Evolutionary conservation across 2,113 vertebrate genomes (phyloP).

Genomic region (Phycodurus eques): DNA sequence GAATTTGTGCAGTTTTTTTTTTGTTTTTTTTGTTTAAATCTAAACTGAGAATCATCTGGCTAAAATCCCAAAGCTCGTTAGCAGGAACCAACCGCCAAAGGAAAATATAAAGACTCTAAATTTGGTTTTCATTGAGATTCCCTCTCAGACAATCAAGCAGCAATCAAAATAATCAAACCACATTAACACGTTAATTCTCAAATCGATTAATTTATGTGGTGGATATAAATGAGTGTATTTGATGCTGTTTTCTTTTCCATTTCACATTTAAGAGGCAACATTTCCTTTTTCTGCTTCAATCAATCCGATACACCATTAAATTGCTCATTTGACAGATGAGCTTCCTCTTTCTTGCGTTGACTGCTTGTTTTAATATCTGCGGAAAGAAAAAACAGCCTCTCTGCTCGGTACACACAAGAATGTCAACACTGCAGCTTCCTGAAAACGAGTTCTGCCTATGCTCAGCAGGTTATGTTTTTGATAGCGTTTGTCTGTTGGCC

Average conservation of each 20-base stretch:
- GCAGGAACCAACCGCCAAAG: neutral
- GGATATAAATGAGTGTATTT: neutral
- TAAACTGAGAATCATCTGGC: slow-evolving; percentile 6
- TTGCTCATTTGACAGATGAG: slow-evolving; percentile 15
- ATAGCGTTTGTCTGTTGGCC: neutral
- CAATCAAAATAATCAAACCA: slow-evolving; percentile 22
- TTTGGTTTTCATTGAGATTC: slow-evolving; percentile 5
- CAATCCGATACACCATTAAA: slow-evolving; percentile 10
- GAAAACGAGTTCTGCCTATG: neutral
- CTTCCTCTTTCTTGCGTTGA: neutral
- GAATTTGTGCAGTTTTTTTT: slow-evolving; percentile 12
- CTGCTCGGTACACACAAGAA: slow-evolving; percentile 6
- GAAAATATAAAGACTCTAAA: neutral
- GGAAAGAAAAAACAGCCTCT: neutral
- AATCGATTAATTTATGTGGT: neutral
- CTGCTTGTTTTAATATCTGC: slow-evolving; percentile 9
- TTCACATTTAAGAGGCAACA: slow-evolving; percentile 4
- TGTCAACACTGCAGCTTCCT: slow-evolving; percentile 3
- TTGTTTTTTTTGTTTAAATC: slow-evolving; percentile 11
- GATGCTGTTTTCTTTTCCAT: neutral
- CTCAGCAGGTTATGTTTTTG: neutral
- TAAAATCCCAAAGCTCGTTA: slow-evolving; percentile 10
- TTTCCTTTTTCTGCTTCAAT: slow-evolving; percentile 15
- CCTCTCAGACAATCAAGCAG: slow-evolving; percentile 6
- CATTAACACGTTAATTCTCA: slow-evolving; percentile 11